Evolutionary conservation across 2,113 vertebrate species (phyloP).

Genomic region (Nestor notabilis): DNA sequence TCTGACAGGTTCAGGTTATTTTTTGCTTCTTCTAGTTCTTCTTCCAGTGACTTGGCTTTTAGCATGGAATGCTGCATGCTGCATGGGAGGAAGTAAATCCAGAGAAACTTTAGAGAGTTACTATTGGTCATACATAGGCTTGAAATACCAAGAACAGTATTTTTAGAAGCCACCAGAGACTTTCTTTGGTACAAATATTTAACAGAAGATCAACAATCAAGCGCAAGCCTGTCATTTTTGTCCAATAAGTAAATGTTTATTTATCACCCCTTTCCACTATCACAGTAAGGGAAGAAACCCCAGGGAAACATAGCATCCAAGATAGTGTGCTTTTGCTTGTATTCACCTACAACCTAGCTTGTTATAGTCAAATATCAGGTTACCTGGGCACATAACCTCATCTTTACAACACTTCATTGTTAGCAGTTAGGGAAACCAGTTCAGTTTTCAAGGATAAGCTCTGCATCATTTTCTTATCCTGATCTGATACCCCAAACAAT

Average conservation of each 20-base stretch:
- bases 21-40: conserved; percentile 92
- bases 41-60: conserved; percentile 85
- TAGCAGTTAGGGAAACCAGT: neutral
- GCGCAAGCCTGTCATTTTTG: neutral
- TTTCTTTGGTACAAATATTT: neutral
- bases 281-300: neutral
- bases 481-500: neutral
- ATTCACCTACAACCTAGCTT: neutral
- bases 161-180: neutral
- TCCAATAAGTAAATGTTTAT: neutral
- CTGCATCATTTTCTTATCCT: neutral
- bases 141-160: neutral
- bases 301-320: neutral
- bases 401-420: neutral
- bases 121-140: neutral
- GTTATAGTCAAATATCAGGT: neutral
- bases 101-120: neutral
- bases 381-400: neutral
- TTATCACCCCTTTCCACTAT: neutral
- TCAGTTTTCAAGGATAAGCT: neutral
- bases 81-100: neutral
- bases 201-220: neutral
- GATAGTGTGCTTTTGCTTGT: neutral
- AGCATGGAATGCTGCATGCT: conserved; percentile 84
- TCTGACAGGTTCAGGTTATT: conserved; percentile 77